Evolutionary conservation across 2,113 vertebrate species (phyloP).

Genomic region (Myiagra hebetior): DNA sequence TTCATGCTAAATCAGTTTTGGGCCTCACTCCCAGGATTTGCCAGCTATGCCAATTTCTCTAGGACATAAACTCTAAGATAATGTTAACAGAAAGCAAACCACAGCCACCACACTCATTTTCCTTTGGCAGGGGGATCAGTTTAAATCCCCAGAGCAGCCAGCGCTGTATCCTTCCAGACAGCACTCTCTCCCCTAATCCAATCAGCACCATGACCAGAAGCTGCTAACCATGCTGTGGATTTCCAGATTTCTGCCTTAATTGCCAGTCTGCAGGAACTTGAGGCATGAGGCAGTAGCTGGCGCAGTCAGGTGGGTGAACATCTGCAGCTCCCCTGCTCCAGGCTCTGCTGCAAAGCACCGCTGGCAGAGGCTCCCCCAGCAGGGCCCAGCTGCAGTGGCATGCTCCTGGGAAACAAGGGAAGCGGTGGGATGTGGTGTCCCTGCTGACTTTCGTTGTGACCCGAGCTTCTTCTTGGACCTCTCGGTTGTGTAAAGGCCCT

Average conservation of each 20-base stretch:
- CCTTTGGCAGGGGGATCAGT: conserved; percentile 22
- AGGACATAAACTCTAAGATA: not conserved
- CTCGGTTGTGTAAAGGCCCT: not conserved
- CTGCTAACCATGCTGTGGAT: conserved; percentile 5
- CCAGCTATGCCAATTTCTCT: conserved; percentile 13
- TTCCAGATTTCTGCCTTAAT: conserved; percentile 44
- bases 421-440: not conserved
- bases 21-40: not conserved
- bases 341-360: not conserved
- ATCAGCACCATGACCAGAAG: conserved; percentile 46
- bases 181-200: conserved; percentile 33
- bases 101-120: conserved; percentile 30
- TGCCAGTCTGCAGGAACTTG: not conserved
- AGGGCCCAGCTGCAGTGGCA: not conserved
- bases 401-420: not conserved
- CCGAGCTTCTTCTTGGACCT: conserved; percentile 1
- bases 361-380: not conserved
- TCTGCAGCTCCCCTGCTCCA: conserved; percentile 12
- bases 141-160: not conserved
- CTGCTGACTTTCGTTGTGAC: not conserved
- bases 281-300: not conserved
- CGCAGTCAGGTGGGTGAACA: not conserved
- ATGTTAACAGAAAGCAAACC: conserved; percentile 3
- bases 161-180: conserved; percentile 30
- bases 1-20: conserved; percentile 23